Conservation (phyloP, 2,797 vertebrate species). For the Crocodylus rhombifer region DNA sequence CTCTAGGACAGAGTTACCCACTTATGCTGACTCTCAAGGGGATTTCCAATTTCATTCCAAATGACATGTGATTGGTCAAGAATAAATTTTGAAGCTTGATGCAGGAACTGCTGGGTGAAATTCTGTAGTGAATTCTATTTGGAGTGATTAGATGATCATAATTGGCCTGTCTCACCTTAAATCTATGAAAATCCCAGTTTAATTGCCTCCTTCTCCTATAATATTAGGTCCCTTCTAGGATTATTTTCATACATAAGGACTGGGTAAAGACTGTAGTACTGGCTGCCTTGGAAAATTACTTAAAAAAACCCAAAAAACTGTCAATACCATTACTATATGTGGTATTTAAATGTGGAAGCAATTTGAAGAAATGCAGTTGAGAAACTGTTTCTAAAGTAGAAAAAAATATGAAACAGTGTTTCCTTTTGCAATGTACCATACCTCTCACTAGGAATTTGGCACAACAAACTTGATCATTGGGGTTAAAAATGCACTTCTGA, state of each 20-base stretch:
- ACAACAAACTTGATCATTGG: rapidly evolving
- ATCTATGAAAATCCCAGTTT: not conserved
- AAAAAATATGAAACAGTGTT: rapidly evolving
- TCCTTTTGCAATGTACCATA: rapidly evolving
- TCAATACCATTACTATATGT: rapidly evolving
- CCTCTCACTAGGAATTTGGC: not conserved
- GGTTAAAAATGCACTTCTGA: not conserved
- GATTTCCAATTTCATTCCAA: not conserved
- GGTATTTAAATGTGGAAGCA: not conserved
- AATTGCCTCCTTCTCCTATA: not conserved
- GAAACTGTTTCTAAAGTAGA: not conserved
- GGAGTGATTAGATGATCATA: not conserved
- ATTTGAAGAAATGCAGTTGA: not conserved
- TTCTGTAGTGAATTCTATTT: not conserved
- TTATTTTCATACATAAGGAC: not conserved
- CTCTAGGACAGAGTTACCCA: not conserved
- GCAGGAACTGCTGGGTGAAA: not conserved
- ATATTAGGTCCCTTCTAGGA: not conserved
- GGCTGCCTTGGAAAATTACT: not conserved
- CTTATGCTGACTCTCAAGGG: not conserved
- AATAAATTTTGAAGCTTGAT: not conserved
- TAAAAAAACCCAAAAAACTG: not conserved
- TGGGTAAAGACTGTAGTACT: not conserved
- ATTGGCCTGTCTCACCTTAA: not conserved
- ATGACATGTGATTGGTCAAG: not conserved